Conservation (phyloP, 2,113 vertebrate species). For the Struthidea cinerea region DNA sequence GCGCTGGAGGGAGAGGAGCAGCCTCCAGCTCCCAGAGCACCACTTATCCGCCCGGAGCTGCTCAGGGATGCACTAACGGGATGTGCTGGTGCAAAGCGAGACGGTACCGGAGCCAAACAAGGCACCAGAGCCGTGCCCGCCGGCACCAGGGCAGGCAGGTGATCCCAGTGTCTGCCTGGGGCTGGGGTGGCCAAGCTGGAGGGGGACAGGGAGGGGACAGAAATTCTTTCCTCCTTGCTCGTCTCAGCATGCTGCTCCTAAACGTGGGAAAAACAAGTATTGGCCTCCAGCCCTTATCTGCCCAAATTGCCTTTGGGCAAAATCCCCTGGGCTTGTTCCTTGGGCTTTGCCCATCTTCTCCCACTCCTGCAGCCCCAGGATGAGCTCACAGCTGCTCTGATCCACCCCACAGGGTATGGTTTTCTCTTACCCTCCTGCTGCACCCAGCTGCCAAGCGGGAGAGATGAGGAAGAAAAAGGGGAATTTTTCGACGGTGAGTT, state of each 20-base stretch:
- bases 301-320: background rate
- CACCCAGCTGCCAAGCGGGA: background rate
- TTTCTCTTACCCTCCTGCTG: background rate
- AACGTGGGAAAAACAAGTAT: background rate
- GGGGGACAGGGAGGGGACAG: background rate
- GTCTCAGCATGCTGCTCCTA: background rate
- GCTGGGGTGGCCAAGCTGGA: background rate
- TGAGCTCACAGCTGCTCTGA: background rate
- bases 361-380: background rate
- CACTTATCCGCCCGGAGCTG: background rate
- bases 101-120: rapidly evolving
- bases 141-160: rapidly evolving
- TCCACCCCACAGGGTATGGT: rapidly evolving
- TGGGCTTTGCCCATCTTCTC: background rate
- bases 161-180: rapidly evolving
- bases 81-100: background rate
- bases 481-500: background rate
- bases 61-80: background rate
- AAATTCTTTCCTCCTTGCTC: background rate
- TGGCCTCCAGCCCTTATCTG: background rate
- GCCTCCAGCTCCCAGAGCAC: background rate
- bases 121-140: rapidly evolving
- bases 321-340: background rate
- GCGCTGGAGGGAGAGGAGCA: background rate
- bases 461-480: background rate